These are phyloP conservation scores for Scolopax bukidnonensis DNA, from an alignment of 2,797 vertebrate species.

Conservation along the genomic window DNA sequence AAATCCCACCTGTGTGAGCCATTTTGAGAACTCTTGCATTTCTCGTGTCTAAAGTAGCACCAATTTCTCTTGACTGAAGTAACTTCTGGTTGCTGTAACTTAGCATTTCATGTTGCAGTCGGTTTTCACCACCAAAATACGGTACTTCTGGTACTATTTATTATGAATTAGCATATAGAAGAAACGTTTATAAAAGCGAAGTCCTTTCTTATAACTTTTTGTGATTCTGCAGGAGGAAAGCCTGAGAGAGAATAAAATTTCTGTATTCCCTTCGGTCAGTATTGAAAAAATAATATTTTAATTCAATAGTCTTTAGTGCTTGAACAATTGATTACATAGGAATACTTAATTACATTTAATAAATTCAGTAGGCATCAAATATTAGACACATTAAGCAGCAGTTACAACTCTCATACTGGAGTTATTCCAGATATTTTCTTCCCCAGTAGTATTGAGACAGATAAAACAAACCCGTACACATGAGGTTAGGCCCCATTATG, in stretches of 20 bases:
- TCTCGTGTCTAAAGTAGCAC: not conserved
- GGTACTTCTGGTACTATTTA: not conserved
- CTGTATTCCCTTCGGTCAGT: not conserved
- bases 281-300: slow-evolving; percentile 26
- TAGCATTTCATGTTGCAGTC: not conserved
- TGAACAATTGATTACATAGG: not conserved
- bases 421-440: not conserved
- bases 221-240: not conserved
- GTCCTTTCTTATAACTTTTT: not conserved
- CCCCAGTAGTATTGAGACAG: not conserved
- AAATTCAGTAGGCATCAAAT: not conserved
- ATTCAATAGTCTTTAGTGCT: slow-evolving; percentile 1
- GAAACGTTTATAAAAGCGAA: not conserved
- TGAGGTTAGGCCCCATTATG: not conserved
- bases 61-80: not conserved
- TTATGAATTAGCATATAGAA: not conserved
- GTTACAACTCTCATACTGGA: not conserved
- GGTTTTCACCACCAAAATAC: not conserved
- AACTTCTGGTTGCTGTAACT: not conserved
- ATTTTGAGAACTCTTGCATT: not conserved
- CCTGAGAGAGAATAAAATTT: not conserved
- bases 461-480: not conserved
- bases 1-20: not conserved
- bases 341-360: not conserved
- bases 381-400: not conserved